These are phyloP conservation scores for Patella vulgata DNA, from an alignment of 1,140 invertebrate species.

Conservation along the genomic window DNA sequence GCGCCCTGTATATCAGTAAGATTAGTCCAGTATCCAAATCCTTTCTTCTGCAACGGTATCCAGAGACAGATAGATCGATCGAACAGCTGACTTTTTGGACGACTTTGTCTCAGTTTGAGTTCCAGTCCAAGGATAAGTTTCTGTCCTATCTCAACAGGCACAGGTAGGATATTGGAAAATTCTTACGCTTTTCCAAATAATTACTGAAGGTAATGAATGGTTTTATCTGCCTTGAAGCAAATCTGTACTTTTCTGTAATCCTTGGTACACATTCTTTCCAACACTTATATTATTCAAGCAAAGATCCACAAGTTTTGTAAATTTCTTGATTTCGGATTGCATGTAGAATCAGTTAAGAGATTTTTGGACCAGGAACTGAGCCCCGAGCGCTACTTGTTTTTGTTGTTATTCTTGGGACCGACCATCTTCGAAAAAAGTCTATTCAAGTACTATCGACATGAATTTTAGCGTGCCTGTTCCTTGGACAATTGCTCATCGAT, in stretches of 20 bases:
- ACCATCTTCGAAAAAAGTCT: too few species aligned
- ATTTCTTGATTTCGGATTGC: too few species aligned
- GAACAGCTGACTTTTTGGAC: slow-evolving; percentile 37
- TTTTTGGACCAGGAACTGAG: too few species aligned
- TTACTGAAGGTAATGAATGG: slow-evolving; percentile 10
- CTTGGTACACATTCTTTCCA: neutral
- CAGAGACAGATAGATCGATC: slow-evolving; percentile 32
- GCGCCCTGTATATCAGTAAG: slow-evolving; percentile 38
- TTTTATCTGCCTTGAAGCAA: slow-evolving; percentile 28
- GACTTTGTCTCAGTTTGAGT: slow-evolving; percentile 29
- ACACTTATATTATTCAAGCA: slow-evolving; percentile 26
- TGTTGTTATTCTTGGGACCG: too few species aligned
- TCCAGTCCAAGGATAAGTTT: slow-evolving; percentile 41
- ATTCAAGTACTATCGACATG: too few species aligned
- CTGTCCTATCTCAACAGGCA: slow-evolving; percentile 40
- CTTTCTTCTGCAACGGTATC: slow-evolving; percentile 35
- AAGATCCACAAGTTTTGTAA: slow-evolving; percentile 9
- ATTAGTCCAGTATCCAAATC: slow-evolving; percentile 34
- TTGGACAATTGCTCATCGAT: too few species aligned
- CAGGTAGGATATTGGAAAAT: slow-evolving; percentile 30
- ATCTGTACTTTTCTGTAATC: slow-evolving; percentile 14
- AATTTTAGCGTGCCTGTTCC: too few species aligned
- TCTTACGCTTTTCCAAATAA: slow-evolving; percentile 13
- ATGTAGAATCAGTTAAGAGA: too few species aligned
- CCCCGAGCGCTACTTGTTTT: too few species aligned